These are phyloP conservation scores for Ligdia adustata DNA, from an alignment of 2,888 invertebrate genomes.

Conservation along the genomic window DNA sequence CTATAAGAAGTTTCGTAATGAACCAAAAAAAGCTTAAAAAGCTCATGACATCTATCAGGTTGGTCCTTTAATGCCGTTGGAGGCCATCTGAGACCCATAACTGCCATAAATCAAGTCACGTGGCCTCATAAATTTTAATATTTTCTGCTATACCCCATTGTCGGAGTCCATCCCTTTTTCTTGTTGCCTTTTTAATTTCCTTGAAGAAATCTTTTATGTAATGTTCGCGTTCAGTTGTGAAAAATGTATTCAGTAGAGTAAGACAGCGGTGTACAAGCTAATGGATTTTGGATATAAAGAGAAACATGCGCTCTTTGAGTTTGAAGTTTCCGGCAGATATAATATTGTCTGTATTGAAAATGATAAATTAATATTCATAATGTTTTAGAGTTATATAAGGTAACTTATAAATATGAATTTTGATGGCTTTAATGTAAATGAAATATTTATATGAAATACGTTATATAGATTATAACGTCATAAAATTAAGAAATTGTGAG, in stretches of 20 bases:
- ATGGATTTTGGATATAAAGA: slow-evolving; percentile 11
- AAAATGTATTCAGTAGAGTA: slow-evolving; percentile 9
- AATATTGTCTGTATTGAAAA: too few species aligned
- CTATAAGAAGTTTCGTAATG: too few species aligned
- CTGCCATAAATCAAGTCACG: slow-evolving; percentile 31
- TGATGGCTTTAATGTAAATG: too few species aligned
- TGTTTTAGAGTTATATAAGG: too few species aligned
- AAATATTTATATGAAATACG: too few species aligned
- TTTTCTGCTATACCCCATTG: slow-evolving; percentile 24
- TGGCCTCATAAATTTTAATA: slow-evolving; percentile 33
- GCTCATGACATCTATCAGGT: slow-evolving; percentile 28
- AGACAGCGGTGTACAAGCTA: slow-evolving; percentile 4
- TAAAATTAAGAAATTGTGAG: too few species aligned
- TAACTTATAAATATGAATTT: too few species aligned
- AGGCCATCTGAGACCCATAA: slow-evolving; percentile 27
- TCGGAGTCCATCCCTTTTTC: slow-evolving; percentile 15
- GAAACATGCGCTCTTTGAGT: neutral
- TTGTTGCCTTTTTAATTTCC: slow-evolving; percentile 23
- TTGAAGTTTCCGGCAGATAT: neutral
- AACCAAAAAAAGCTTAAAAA: slow-evolving; percentile 19
- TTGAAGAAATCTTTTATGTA: slow-evolving; percentile 16
- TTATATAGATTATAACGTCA: too few species aligned
- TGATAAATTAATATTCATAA: too few species aligned
- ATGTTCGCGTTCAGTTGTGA: slow-evolving; percentile 11
- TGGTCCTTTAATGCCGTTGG: slow-evolving; percentile 17